Base-by-base conservation (phyloP, 2,888 invertebrate species). In the Lasioglossum villosulum region DNA sequence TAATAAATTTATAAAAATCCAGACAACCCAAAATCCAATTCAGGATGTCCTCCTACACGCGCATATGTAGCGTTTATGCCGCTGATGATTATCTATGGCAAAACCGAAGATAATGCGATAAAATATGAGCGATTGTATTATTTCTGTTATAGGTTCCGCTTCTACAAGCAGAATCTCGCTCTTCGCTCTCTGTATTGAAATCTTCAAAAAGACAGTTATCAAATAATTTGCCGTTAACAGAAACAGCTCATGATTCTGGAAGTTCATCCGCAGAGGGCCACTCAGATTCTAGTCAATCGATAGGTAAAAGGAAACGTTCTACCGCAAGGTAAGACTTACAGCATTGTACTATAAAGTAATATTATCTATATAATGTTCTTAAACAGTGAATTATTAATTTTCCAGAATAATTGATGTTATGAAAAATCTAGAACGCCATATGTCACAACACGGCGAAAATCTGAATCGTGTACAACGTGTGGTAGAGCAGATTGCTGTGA, bases 201-300 rank as follows among this genome's bases (percentile, higher is more conserved):
- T 94, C 95, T 72, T 95, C 95, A 19, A 96, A 96, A 89, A 95
- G 96, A 88, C 96, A 96, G 91, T 94, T 96, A 79, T 94, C 96
- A 39, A 94, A 95, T 80, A 96, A 96, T 90, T 95, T 96, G 89
- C 95, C 96, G 68, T 95, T 96, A 77, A 89, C 93, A 74, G 95
- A 94, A 84, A 90, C 94, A 70, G 93, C 92, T 37, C 96, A 96
- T 59, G 96, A 96, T 90, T 96, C 96, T 78, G 96, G 93, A 68
- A 95, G 95, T 88, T 95, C 95, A 27, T 95, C 95, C 12, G 95
- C 95, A 79, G 96, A 95, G 74, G 95, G 95, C 86, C 96, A 96
- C 87, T 95, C 96, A 5, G 96, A 96, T 92, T 96, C 96, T 77
- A 96, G 96, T 93, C 96, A 94, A 84, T 95, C 95, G 30, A 86